phyloP scores from a whole-genome alignment of 2,113 vertebrate genomes.

The Perca schrenkii region DNA sequence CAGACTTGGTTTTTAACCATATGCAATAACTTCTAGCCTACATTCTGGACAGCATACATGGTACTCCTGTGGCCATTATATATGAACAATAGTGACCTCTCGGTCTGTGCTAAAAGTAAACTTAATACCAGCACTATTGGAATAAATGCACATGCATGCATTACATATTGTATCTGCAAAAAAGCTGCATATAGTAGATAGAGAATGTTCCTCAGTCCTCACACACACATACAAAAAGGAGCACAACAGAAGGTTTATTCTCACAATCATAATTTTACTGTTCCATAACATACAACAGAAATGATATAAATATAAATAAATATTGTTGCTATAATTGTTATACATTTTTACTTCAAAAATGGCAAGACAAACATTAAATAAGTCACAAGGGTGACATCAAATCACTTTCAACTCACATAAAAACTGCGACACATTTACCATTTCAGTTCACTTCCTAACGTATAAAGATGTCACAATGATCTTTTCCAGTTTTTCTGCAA shows the following conservation, averaged over 20 bases:
- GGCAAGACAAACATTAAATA: conserved; percentile 66
- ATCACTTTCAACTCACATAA: conserved; percentile 42
- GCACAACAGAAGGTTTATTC: conserved; percentile 25
- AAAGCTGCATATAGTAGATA: not conserved
- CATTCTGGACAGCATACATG: too few relatives aligned
- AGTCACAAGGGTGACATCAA: conserved; percentile 48
- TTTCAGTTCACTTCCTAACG: not conserved
- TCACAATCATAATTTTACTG: conserved; percentile 80
- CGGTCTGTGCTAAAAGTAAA: too few relatives aligned
- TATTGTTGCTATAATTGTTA: conserved; percentile 62
- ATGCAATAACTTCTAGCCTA: too few relatives aligned
- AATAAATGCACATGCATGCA: not conserved
- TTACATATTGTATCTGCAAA: not conserved
- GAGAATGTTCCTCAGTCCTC: not conserved
- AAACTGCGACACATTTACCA: conserved; percentile 12
- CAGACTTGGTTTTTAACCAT: not conserved
- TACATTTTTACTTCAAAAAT: conserved; percentile 69
- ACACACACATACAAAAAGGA: not conserved
- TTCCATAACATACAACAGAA: conserved; percentile 80
- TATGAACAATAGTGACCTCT: too few relatives aligned
- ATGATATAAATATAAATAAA: conserved; percentile 81
- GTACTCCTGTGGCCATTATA: too few relatives aligned
- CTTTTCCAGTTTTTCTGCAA: not conserved
- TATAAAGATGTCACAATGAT: not conserved
- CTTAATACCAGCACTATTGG: not conserved